A percentile compares a stretch with the other conserved stretches of the same genome.
Conservation (phyloP, 1,140 invertebrate genomes). For the Pantala flavescens region DNA sequence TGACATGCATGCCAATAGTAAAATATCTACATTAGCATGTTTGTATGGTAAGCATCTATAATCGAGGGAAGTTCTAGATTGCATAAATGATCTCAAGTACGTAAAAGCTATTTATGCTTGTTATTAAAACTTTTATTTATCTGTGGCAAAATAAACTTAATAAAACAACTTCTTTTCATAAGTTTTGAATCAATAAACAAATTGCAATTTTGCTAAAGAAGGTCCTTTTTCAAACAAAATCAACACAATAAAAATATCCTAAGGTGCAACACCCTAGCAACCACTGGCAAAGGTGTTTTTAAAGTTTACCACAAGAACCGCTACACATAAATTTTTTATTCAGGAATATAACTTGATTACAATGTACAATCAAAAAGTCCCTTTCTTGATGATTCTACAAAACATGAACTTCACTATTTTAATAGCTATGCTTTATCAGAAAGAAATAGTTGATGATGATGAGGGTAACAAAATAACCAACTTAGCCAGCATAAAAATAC, state of each 20-base stretch:
- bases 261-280: background rate
- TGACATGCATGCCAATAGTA: background rate
- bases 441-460: conserved; percentile 13
- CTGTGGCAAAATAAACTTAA: background rate
- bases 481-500: conserved; percentile 11
- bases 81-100: no score
- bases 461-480: conserved; percentile 15
- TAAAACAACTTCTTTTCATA: background rate
- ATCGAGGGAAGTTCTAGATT: no score
- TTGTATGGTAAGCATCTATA: no score
- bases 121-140: background rate
- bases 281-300: background rate
- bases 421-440: conserved; percentile 13
- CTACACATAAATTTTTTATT: conserved; percentile 18
- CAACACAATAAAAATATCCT: background rate
- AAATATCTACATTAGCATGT: background rate
- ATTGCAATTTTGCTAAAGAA: background rate
- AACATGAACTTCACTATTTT: conserved; percentile 13
- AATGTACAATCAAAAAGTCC: conserved; percentile 17
- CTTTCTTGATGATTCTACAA: conserved; percentile 16
- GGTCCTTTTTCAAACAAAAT: background rate
- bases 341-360: conserved; percentile 18
- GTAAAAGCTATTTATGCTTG: background rate
- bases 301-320: conserved; percentile 6
- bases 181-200: background rate